A percentile compares a stretch with the other conserved stretches of the same genome.
These are phyloP conservation scores for Meda fulgida DNA, from an alignment of 2,797 vertebrate species.

Conservation along the genomic window DNA sequence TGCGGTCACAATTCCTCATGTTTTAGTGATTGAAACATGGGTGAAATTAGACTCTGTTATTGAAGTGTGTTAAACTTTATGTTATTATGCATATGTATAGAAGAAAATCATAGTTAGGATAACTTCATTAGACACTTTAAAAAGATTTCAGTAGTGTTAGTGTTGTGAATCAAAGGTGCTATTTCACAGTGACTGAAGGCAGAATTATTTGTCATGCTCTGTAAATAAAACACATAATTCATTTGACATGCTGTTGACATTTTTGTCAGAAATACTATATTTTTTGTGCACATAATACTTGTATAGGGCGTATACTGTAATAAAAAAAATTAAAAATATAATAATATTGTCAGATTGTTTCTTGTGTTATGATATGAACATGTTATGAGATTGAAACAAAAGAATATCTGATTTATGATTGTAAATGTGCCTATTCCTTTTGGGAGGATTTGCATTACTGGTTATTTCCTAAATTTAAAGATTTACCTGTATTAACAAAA, in stretches of 20 bases:
- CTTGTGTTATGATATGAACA: neutral
- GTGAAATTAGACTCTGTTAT: neutral
- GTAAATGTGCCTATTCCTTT: too few species aligned
- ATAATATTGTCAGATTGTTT: conserved; percentile 15
- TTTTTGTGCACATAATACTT: conserved; percentile 51
- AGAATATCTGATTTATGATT: too few species aligned
- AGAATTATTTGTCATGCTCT: neutral
- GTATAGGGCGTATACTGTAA: conserved; percentile 39
- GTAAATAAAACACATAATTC: conserved; percentile 35
- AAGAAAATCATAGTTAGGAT: neutral
- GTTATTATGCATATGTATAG: neutral
- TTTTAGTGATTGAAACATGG: neutral
- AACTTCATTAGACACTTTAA: neutral
- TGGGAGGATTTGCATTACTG: too few species aligned
- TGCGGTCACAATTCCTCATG: neutral
- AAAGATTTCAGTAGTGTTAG: neutral
- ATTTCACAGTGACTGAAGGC: conserved; percentile 1
- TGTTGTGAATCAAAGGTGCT: conserved; percentile 24
- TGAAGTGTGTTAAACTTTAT: neutral
- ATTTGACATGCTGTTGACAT: conserved; percentile 19
- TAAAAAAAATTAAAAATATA: neutral
- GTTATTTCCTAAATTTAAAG: too few species aligned
- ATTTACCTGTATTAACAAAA: too few species aligned
- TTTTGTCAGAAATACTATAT: conserved; percentile 14
- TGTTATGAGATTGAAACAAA: too few species aligned